Evolutionary conservation across 1,140 invertebrate species (phyloP).

Genomic region (Protaetia brevitarsis): DNA sequence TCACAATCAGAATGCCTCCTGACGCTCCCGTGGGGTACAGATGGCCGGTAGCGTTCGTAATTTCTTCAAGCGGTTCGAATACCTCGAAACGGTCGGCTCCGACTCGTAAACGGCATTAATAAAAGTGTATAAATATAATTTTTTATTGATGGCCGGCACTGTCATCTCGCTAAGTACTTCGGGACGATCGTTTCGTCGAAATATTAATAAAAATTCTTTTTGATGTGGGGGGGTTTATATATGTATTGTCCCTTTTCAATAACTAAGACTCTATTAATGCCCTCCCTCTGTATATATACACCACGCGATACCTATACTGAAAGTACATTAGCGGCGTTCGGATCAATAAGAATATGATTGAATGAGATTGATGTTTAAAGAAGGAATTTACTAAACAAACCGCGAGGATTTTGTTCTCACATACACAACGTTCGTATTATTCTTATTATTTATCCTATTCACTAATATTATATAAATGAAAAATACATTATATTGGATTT

Average conservation of each 20-base stretch:
- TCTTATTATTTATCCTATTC: too few relatives aligned
- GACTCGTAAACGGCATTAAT: conserved; percentile 2
- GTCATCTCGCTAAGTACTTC: conserved; percentile 9
- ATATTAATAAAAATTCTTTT: conserved; percentile 19
- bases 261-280: conserved; percentile 12
- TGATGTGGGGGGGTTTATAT: conserved; percentile 10
- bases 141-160: not conserved
- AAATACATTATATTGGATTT: too few relatives aligned
- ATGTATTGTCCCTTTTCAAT: conserved; percentile 8
- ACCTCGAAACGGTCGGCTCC: conserved; percentile 16
- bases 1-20: not conserved
- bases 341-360: conserved; percentile 8
- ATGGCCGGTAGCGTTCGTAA: not conserved
- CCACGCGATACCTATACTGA: not conserved
- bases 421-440: too few relatives aligned
- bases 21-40: not conserved
- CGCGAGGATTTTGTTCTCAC: conserved; percentile 3
- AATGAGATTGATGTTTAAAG: conserved; percentile 15
- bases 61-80: not conserved
- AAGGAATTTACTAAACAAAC: conserved; percentile 8
- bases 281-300: not conserved
- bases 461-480: too few relatives aligned
- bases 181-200: conserved; percentile 6
- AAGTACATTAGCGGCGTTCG: conserved; percentile 1
- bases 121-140: conserved; percentile 12